A percentile compares a stretch with the other conserved stretches of the same genome.
These are phyloP conservation scores for Phacellophora camtschatica DNA, from an alignment of 30 jellyfish, hydroid and myxozoan genomes.

Conservation along the genomic window DNA sequence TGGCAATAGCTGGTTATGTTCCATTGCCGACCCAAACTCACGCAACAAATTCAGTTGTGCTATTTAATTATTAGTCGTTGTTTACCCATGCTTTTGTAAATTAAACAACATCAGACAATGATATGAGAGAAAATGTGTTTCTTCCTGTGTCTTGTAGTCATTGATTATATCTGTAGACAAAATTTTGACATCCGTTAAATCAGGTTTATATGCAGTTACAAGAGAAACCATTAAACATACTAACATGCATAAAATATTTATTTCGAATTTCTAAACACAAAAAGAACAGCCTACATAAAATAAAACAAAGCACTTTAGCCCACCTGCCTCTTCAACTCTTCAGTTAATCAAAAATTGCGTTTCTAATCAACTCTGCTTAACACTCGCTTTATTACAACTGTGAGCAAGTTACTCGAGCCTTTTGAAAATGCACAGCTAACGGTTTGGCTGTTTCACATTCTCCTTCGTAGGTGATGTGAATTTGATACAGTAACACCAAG, in stretches of 20 bases:
- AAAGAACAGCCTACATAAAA: conserved; percentile 60
- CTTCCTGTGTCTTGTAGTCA: not conserved
- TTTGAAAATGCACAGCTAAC: not conserved
- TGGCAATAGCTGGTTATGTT: too few species aligned
- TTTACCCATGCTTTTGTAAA: too few species aligned
- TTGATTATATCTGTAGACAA: conserved; percentile 49
- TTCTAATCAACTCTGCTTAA: not conserved
- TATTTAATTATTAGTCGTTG: too few species aligned
- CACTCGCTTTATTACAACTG: not conserved
- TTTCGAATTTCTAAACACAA: conserved; percentile 50
- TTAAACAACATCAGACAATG: too few species aligned
- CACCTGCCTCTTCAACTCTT: conserved; percentile 48
- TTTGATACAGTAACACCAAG: too few species aligned
- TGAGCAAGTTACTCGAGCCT: not conserved
- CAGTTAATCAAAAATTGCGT: not conserved
- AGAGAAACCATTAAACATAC: conserved; percentile 41
- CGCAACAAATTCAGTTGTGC: too few species aligned
- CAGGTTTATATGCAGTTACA: conserved; percentile 32
- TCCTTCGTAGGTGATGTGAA: too few species aligned
- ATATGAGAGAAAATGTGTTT: not conserved
- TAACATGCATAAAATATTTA: conserved; percentile 58
- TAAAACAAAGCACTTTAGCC: not conserved
- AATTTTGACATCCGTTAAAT: conserved; percentile 41
- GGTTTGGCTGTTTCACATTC: too few species aligned
- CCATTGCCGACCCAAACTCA: too few species aligned